Evolutionary conservation across 2,888 invertebrate species (phyloP).

Genomic region (Chelonus formosanus): DNA sequence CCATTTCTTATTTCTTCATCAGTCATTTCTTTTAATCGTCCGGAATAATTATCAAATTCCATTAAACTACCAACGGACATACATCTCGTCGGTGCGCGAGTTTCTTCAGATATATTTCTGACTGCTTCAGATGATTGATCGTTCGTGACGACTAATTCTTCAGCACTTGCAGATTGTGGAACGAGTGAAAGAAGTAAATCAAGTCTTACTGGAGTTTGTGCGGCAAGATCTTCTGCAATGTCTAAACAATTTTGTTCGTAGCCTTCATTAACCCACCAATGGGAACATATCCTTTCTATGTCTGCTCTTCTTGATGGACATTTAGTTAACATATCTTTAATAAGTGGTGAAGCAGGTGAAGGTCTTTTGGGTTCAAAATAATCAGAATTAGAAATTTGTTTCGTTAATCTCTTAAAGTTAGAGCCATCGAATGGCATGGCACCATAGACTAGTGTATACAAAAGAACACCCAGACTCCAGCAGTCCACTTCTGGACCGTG

Average conservation of each 20-base stretch:
- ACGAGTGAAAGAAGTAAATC: constrained; percentile 87
- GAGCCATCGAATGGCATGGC: constrained; percentile 99
- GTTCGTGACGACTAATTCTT: constrained; percentile 76
- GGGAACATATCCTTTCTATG: constrained; percentile 92
- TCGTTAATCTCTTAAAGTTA: constrained; percentile 95
- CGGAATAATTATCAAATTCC: constrained; percentile 77
- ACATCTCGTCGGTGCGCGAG: constrained; percentile 65
- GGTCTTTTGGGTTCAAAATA: constrained; percentile 96
- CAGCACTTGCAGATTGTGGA: constrained; percentile 75
- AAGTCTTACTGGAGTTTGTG: constrained; percentile 88
- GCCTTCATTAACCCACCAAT: constrained; percentile 96
- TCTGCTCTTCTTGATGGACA: constrained; percentile 89
- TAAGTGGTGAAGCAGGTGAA: constrained; percentile 92
- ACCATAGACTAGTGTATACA: constrained; percentile 98
- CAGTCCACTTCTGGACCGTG: constrained; percentile 96
- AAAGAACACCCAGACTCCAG: constrained; percentile 94
- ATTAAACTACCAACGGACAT: constrained; percentile 80
- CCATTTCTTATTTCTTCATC: constrained; percentile 62
- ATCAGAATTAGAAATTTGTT: constrained; percentile 96
- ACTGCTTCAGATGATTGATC: constrained; percentile 60
- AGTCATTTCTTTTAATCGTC: constrained; percentile 61
- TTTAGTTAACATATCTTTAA: constrained; percentile 93
- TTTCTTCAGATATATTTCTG: constrained; percentile 56
- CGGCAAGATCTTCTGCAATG: constrained; percentile 86
- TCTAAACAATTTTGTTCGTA: constrained; percentile 84